Base-by-base conservation (phyloP, 2,888 invertebrate genomes). In the Diaperis boleti region DNA sequence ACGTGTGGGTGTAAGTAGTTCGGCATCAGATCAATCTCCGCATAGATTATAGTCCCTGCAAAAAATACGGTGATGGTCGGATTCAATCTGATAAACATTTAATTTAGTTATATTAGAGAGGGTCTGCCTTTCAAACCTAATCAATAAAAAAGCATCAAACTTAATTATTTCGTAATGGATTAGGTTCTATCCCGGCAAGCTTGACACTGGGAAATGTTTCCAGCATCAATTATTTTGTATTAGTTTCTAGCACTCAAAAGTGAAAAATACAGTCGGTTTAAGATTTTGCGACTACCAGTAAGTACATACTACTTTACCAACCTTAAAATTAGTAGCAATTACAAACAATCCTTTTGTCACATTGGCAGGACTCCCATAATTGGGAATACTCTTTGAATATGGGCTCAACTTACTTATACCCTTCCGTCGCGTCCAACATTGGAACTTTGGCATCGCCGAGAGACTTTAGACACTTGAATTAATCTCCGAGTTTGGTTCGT, bases 401-500 rank as follows among this genome's bases (percentile, higher is more conserved):
- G n/a, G n/a, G n/a, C n/a, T n/a, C n/a, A n/a, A n/a, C n/a, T n/a
- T n/a, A n/a, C n/a, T n/a, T n/a, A n/a, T n/a, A n/a, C n/a, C n/a
- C n/a, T n/a, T n/a, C n/a, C n/a, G n/a, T n/a, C n/a, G n/a, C n/a
- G n/a, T n/a, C n/a, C n/a, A n/a, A n/a, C 49, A n/a, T 18, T 33
- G 49, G 33, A 33, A 49, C 49, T 37, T 17, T 35, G 54, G 31
- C 42, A 18, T 35, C 56, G 44, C 35, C 56, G 56, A 59, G 59
- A 39, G 29, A 41, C 47, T n/a, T 59, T 20, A 49, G 55, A 62
- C 50, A 62, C 26, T 56, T 57, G 52, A 62, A 65, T 61, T 65
- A 65, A 65, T 65, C 62, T 65, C 61, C 57, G 57, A 65, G 65
- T 62, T 65, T 42, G 61, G 57, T 61, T 57, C 33, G 64, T 61